These are phyloP conservation scores for Anas georgica DNA, from an alignment of 2,797 vertebrate genomes.

Conservation along the genomic window DNA sequence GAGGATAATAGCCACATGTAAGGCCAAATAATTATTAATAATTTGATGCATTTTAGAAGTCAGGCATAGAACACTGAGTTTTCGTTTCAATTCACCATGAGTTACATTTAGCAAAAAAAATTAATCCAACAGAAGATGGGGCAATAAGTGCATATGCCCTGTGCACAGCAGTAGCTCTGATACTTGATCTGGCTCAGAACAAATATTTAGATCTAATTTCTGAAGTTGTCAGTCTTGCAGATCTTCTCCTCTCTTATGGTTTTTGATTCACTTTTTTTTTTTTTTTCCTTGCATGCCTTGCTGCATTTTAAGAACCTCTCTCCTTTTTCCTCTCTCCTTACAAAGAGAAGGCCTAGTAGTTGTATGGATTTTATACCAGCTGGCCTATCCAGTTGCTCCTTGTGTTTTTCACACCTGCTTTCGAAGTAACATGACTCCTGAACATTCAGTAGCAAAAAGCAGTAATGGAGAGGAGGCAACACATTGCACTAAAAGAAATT, in stretches of 20 bases:
- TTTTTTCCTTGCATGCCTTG: neutral
- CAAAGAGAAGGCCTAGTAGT: neutral
- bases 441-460: neutral
- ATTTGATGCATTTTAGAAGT: neutral
- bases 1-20: neutral
- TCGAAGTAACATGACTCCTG: neutral
- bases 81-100: neutral
- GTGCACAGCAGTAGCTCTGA: neutral
- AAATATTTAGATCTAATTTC: neutral
- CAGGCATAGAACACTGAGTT: neutral
- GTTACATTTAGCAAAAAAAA: neutral
- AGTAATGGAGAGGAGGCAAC: neutral
- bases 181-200: neutral
- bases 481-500: neutral
- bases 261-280: neutral
- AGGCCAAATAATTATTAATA: neutral
- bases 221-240: neutral
- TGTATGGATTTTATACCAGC: neutral
- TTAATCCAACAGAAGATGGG: neutral
- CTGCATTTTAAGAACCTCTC: neutral
- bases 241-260: neutral
- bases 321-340: neutral
- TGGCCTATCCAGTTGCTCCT: neutral
- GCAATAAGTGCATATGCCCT: neutral
- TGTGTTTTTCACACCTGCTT: neutral